Conservation (phyloP, 2,113 vertebrate species). For the Colius striatus region DNA sequence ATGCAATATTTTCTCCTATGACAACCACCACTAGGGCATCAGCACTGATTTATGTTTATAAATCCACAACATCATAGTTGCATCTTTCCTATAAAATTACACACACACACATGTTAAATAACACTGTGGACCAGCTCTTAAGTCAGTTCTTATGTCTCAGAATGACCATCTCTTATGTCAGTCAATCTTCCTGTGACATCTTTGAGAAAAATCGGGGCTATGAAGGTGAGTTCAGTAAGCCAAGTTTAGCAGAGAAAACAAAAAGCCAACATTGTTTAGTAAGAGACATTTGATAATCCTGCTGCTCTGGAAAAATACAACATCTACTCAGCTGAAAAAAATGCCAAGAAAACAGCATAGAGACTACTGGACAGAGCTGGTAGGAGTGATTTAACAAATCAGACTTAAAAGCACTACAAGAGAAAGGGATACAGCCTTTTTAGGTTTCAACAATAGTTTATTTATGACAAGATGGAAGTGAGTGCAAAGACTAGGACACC, state of each 20-base stretch:
- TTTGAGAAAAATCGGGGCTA: neutral
- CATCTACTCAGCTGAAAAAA: neutral
- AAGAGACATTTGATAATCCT: neutral
- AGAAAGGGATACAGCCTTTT: neutral
- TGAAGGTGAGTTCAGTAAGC: neutral
- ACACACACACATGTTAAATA: neutral
- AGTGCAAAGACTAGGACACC: neutral
- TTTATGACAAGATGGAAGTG: neutral
- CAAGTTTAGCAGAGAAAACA: neutral
- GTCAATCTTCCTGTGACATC: neutral
- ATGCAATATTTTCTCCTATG: neutral
- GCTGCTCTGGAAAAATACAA: neutral
- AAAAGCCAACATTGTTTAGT: neutral
- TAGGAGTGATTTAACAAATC: neutral
- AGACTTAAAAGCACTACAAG: neutral
- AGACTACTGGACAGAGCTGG: neutral
- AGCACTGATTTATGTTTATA: neutral
- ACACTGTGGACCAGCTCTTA: neutral
- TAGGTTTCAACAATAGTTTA: neutral
- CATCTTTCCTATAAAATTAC: neutral
- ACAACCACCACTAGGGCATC: neutral
- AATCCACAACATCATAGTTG: neutral
- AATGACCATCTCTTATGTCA: neutral
- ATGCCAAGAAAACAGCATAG: neutral
- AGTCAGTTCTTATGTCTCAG: neutral